Conservation (phyloP, 2,797 vertebrate genomes). For the Naso thynnoides region DNA sequence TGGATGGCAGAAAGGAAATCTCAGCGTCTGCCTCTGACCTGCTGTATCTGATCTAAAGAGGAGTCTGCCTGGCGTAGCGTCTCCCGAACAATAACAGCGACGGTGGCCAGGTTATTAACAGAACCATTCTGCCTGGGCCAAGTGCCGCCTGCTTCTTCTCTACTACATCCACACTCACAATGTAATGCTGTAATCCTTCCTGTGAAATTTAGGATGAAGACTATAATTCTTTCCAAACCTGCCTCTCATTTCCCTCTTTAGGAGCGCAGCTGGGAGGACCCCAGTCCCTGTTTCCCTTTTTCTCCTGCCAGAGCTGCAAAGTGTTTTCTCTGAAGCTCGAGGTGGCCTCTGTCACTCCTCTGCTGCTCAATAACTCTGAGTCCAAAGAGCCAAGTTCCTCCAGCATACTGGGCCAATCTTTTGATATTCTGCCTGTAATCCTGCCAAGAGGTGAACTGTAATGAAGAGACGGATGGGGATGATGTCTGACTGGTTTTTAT, state of each 20-base stretch:
- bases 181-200: constrained; percentile 77
- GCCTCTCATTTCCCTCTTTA: constrained; percentile 68
- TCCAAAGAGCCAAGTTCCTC: constrained; percentile 36
- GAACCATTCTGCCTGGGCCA: constrained; percentile 44
- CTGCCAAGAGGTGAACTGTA: constrained; percentile 42
- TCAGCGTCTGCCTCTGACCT: constrained; percentile 63
- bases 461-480: constrained; percentile 11
- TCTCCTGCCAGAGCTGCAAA: constrained; percentile 47
- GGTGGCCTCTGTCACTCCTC: constrained; percentile 19
- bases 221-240: constrained; percentile 71
- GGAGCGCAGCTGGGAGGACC: constrained; percentile 68
- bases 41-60: constrained; percentile 64
- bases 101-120: constrained; percentile 71
- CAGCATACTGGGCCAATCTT: constrained; percentile 25
- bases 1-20: constrained; percentile 73
- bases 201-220: constrained; percentile 68
- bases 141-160: constrained; percentile 45
- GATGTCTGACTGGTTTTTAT: too few relatives aligned
- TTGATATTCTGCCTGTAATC: constrained; percentile 40
- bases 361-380: constrained; percentile 37
- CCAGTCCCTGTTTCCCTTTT: constrained; percentile 46
- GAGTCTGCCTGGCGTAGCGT: constrained; percentile 45
- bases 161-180: constrained; percentile 59
- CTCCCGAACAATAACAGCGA: constrained; percentile 71
- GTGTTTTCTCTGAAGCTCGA: constrained; percentile 43